Conservation (phyloP, 2,113 vertebrate genomes). For the Polypterus bichir region DNA sequence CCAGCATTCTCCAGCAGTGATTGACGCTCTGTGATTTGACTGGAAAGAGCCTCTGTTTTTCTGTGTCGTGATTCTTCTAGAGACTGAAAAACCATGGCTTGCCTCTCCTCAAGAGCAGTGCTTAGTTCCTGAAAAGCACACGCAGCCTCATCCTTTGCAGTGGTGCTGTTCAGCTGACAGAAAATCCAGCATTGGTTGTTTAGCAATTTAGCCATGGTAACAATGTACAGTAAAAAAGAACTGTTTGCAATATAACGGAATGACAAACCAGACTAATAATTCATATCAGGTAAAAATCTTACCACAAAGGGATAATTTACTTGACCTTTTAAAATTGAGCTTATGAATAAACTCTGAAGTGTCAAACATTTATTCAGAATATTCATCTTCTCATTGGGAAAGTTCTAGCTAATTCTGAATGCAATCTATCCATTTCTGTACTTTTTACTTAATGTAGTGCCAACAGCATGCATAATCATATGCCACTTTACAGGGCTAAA, state of each 20-base stretch:
- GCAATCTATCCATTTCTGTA: too few relatives aligned
- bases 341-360: too few relatives aligned
- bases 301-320: too few relatives aligned
- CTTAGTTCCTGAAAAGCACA: constrained; percentile 69
- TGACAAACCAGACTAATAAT: not conserved
- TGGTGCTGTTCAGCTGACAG: constrained; percentile 62
- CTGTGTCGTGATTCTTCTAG: constrained; percentile 68
- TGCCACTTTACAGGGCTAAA: too few relatives aligned
- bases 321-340: too few relatives aligned
- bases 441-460: too few relatives aligned
- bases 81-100: constrained; percentile 53
- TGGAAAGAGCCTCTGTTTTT: constrained; percentile 52
- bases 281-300: too few relatives aligned
- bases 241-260: too few relatives aligned
- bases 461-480: too few relatives aligned
- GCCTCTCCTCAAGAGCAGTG: constrained; percentile 65
- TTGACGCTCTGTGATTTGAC: constrained; percentile 69
- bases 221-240: not conserved
- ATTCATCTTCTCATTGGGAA: too few relatives aligned
- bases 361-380: too few relatives aligned
- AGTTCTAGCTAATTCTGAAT: too few relatives aligned
- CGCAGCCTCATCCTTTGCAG: constrained; percentile 71
- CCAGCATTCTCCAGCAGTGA: constrained; percentile 79
- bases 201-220: accelerated
- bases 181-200: not conserved